Percentiles rank a stretch among this genome's conserved stretches.
phyloP scores from a whole-genome alignment of 2,113 vertebrate species.

The Dasyornis broadbenti region DNA sequence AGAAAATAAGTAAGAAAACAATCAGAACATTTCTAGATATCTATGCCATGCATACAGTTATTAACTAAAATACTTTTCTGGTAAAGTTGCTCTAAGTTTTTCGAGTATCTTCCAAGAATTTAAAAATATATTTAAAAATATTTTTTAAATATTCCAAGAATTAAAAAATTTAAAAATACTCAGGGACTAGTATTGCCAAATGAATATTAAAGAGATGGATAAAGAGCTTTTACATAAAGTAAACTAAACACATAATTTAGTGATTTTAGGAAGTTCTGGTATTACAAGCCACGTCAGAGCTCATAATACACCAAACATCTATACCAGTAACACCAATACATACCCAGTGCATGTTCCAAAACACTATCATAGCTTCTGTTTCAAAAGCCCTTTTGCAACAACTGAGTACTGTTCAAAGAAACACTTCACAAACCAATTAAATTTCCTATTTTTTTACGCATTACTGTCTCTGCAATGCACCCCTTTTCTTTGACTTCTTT shows the following conservation, averaged over 20 bases:
- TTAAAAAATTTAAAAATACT: not conserved
- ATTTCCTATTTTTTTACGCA: not conserved
- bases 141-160: not conserved
- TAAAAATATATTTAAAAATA: not conserved
- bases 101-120: not conserved
- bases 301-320: not conserved
- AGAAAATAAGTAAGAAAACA: not conserved
- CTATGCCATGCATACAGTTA: accelerated
- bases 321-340: not conserved
- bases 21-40: not conserved
- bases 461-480: not conserved
- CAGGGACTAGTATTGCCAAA: not conserved
- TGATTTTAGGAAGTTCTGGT: not conserved
- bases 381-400: not conserved
- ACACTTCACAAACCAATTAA: not conserved
- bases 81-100: not conserved
- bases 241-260: not conserved
- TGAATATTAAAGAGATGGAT: not conserved
- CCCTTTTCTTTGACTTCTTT: not conserved
- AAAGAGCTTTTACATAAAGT: not conserved
- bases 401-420: not conserved
- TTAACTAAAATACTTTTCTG: not conserved
- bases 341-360: not conserved
- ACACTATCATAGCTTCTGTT: accelerated
- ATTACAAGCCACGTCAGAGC: not conserved